phyloP scores from a whole-genome alignment of 2,888 invertebrate species.

The Tachina fera region DNA sequence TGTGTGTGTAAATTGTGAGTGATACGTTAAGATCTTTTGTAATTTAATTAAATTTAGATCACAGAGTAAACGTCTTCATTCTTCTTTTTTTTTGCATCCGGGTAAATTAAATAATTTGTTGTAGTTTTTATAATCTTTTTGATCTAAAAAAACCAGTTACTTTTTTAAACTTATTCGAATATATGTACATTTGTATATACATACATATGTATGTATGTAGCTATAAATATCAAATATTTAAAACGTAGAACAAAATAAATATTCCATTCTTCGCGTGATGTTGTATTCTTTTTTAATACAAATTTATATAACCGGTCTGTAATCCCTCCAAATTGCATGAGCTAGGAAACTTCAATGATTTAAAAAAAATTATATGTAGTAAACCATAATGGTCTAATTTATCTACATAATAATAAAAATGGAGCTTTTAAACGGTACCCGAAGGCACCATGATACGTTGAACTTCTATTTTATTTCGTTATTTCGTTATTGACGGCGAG shows the following conservation, averaged over 20 bases:
- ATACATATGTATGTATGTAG: not conserved
- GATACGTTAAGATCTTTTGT: constrained; percentile 54
- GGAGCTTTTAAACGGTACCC: not conserved
- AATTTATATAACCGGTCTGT: constrained; percentile 11
- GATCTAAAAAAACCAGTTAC: constrained; percentile 34
- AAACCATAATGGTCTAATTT: constrained; percentile 6
- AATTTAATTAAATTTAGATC: constrained; percentile 72
- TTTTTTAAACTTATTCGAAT: constrained; percentile 17
- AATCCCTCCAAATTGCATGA: not conserved
- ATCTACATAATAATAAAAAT: not conserved
- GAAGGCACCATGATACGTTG: not conserved
- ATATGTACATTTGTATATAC: too few relatives aligned
- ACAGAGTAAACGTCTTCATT: constrained; percentile 53
- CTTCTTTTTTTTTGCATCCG: constrained; percentile 59
- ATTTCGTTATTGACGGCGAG: too few relatives aligned
- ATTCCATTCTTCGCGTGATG: not conserved
- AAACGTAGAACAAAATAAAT: not conserved
- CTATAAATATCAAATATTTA: not conserved
- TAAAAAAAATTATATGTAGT: not conserved
- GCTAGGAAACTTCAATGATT: not conserved
- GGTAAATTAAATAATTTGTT: constrained; percentile 68
- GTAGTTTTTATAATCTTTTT: constrained; percentile 8
- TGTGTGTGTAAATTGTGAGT: constrained; percentile 3
- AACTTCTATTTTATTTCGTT: not conserved
- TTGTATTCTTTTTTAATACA: not conserved